phyloP scores from a whole-genome alignment of 2,113 vertebrate genomes.

The Hepsetus odoe region DNA sequence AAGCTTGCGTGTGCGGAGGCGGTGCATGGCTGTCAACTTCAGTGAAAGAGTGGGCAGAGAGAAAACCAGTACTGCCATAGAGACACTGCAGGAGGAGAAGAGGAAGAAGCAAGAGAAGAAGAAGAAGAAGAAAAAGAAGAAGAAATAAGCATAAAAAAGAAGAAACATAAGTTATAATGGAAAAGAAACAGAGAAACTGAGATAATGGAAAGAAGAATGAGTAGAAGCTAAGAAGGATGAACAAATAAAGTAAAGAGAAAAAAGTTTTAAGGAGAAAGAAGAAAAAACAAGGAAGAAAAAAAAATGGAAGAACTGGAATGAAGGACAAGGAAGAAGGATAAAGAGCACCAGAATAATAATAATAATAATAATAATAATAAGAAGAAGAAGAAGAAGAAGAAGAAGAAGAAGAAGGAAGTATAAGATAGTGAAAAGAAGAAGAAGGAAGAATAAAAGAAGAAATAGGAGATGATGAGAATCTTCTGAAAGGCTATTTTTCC shows the following conservation, averaged over 20 bases:
- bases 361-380: too few relatives aligned
- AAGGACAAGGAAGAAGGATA: too few relatives aligned
- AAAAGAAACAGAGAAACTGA: too few relatives aligned
- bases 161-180: too few relatives aligned
- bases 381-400: neutral
- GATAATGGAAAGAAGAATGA: too few relatives aligned
- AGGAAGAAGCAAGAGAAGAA: neutral
- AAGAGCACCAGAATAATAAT: too few relatives aligned
- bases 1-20: conserved; percentile 25
- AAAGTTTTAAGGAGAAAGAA: too few relatives aligned
- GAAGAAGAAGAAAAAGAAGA: neutral
- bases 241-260: too few relatives aligned
- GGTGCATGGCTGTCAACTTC: conserved; percentile 53
- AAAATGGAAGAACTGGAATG: too few relatives aligned
- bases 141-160: neutral
- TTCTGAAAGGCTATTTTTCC: neutral
- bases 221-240: too few relatives aligned
- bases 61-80: conserved; percentile 50
- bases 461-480: too few relatives aligned
- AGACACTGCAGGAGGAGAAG: conserved; percentile 16
- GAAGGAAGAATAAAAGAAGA: too few relatives aligned
- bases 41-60: conserved; percentile 51
- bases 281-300: neutral
- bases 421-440: neutral
- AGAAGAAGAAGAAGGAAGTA: neutral